phyloP scores from a whole-genome alignment of 2,797 vertebrate species.

The Neosilurus hyrtlii region DNA sequence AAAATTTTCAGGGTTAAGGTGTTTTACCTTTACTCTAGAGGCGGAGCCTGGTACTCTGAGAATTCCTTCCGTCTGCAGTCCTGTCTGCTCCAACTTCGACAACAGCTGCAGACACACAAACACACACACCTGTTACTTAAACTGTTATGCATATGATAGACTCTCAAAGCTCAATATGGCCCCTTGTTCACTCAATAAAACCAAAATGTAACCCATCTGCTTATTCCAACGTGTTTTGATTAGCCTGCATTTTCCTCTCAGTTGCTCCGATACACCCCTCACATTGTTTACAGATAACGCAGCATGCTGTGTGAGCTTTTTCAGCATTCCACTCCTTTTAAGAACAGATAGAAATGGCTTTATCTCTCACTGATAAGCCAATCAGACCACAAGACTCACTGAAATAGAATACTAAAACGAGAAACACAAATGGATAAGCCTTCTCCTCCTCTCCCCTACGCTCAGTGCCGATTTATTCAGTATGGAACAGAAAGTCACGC shows the following conservation, averaged over 20 bases:
- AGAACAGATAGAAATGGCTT: conserved; percentile 42
- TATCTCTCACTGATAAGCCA: conserved; percentile 46
- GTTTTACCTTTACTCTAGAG: conserved; percentile 87
- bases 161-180: background rate
- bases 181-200: conserved; percentile 8
- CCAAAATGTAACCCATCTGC: background rate
- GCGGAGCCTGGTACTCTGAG: conserved; percentile 91
- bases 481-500: background rate
- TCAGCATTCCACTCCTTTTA: conserved; percentile 46
- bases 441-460: background rate
- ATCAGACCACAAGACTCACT: conserved; percentile 29
- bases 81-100: conserved; percentile 85
- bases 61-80: conserved; percentile 93
- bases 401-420: conserved; percentile 22
- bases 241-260: background rate
- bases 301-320: conserved; percentile 20
- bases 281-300: conserved; percentile 34
- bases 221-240: background rate
- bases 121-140: no score
- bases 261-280: background rate
- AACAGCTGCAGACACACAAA: conserved; percentile 76
- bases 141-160: background rate
- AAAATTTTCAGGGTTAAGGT: background rate
- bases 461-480: background rate
- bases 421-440: conserved; percentile 2